Evolutionary conservation across 2,888 invertebrate species (phyloP), one percentile per base, ranked within the genome.

Genomic region (Callimorpha dominula): DNA sequence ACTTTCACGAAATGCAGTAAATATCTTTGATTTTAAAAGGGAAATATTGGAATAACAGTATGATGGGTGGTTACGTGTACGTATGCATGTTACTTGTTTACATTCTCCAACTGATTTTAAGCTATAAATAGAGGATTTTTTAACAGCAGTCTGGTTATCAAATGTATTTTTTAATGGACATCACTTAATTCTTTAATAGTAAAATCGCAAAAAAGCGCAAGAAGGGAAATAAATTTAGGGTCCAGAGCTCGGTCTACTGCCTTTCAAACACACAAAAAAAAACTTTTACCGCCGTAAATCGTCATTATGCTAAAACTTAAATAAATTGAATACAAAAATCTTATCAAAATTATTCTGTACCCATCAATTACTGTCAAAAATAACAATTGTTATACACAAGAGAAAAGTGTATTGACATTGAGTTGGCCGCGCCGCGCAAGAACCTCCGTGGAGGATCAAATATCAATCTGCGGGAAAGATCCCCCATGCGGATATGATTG

Each of bases 391-490:
- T 60, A 31, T 68, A 5, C n/a, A 46, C 20, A n/a, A 42, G 20
- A 57, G 15, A 57, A 69, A 69, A 69, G 31, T 65, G 40, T 72
- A 70, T 72, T 70, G 63, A 72, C 68, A 65, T 57, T 70, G 50
- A 67, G 50, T 12, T 52, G 70, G 31, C 40, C 57, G 57, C 43
- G 73, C n/a, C 20, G 15, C 57, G 62, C 42, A n/a, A 71, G 70
- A 67, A 12, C 77, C 81, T 86, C 79, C 88, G 82, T 77, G 79
- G 86, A 87, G 93, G 94, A 95, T 95, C 94, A 94, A 94, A 95
- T 94, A 94, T 94, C 95, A 95, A 95, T 94, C 94, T 93, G 86
- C 87, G 88, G 85, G 84, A 86, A 85, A 86, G 89, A 87, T 88
- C 86, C 89, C 89, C 89, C 89, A 87, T 89, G 89, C 89, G 81